A percentile compares a stretch with the other conserved stretches of the same genome.
These are phyloP conservation scores for Motacilla tschutschensis DNA, from an alignment of 2,113 vertebrate genomes.

Conservation along the genomic window DNA sequence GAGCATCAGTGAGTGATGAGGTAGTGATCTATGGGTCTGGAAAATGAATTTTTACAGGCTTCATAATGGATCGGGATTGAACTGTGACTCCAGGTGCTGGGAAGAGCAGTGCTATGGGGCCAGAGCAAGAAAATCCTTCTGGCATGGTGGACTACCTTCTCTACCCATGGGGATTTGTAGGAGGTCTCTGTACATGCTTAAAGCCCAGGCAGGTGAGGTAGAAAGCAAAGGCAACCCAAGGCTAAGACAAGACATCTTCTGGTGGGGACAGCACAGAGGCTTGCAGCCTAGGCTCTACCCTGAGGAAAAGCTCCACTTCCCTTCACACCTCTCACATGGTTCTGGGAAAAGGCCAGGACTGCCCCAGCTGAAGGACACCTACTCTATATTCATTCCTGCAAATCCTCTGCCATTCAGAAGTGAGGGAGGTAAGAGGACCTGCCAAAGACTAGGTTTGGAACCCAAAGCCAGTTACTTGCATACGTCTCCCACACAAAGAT, in stretches of 20 bases:
- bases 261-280: not conserved
- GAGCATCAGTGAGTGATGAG: not conserved
- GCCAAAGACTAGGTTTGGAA: not conserved
- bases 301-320: not conserved
- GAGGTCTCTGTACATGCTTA: not conserved
- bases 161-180: not conserved
- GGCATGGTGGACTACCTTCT: rapidly evolving
- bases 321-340: rapidly evolving
- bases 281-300: not conserved
- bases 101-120: not conserved
- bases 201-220: not conserved
- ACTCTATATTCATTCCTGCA: rapidly evolving
- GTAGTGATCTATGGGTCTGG: not conserved
- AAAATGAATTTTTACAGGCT: not conserved
- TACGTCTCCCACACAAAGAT: not conserved
- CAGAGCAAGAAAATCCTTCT: not conserved
- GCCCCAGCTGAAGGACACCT: not conserved
- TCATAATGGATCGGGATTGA: not conserved
- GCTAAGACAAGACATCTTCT: not conserved
- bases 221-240: not conserved
- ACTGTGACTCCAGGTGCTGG: not conserved
- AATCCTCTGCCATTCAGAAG: not conserved
- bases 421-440: rapidly evolving
- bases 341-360: not conserved
- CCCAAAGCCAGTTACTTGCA: not conserved